Percentiles rank a stretch among this genome's conserved stretches.
Evolutionary conservation across 1,140 invertebrate genomes (phyloP).

Genomic region (Drosophila santomea): DNA sequence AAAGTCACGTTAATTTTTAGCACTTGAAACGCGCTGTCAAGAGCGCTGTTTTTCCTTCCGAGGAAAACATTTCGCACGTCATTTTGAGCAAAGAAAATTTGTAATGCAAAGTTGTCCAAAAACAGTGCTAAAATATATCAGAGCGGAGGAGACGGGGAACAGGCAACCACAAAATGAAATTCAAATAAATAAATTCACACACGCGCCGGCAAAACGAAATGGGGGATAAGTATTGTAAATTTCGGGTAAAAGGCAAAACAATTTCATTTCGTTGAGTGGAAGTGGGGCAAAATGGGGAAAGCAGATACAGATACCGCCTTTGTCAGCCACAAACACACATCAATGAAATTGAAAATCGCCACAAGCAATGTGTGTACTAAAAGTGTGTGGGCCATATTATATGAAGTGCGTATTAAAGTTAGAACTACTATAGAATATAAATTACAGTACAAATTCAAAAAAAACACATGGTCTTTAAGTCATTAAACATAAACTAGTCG

Average conservation of each 20-base stretch:
- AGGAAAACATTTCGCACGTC: slow-evolving; percentile 65
- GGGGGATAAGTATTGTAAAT: slow-evolving; percentile 37
- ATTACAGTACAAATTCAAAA: too few species aligned
- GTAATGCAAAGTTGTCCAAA: slow-evolving; percentile 72
- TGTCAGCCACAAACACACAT: slow-evolving; percentile 34
- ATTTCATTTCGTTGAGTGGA: slow-evolving; percentile 58
- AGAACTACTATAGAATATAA: neutral
- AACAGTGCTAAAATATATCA: slow-evolving; percentile 65
- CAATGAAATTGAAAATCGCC: slow-evolving; percentile 74
- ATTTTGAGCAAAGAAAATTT: slow-evolving; percentile 64
- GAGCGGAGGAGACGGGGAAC: neutral
- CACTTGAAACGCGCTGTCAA: slow-evolving; percentile 49
- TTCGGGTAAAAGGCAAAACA: slow-evolving; percentile 62
- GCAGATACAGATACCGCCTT: slow-evolving; percentile 3
- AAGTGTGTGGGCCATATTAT: too few species aligned
- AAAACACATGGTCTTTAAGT: too few species aligned
- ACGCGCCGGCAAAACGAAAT: slow-evolving; percentile 47
- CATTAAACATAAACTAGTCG: too few species aligned
- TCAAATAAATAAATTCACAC: slow-evolving; percentile 78
- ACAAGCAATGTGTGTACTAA: slow-evolving; percentile 18
- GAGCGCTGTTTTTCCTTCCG: neutral
- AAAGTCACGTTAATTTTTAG: slow-evolving; percentile 71
- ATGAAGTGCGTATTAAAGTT: too few species aligned
- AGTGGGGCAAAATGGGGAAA: slow-evolving; percentile 1
- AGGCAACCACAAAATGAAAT: slow-evolving; percentile 74